phyloP scores from a whole-genome alignment of 2,797 vertebrate genomes.

The Catostomus latipinnis region DNA sequence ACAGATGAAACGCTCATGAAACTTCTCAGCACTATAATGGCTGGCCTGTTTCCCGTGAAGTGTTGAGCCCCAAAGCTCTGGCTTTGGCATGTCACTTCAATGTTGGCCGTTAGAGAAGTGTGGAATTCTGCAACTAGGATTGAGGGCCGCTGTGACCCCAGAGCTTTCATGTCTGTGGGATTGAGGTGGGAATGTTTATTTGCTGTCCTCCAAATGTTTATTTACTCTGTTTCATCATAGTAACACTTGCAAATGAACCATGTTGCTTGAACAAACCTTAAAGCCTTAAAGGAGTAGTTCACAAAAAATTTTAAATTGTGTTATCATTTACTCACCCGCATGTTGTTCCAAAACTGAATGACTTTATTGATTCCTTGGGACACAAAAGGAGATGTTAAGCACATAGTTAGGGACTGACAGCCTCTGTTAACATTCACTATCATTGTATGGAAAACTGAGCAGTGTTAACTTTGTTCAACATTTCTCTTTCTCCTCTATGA shows the following conservation, averaged over 20 bases:
- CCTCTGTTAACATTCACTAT: too few species aligned
- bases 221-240: not conserved
- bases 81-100: slow-evolving; percentile 63
- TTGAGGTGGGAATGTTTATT: not conserved
- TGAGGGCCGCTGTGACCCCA: slow-evolving; percentile 34
- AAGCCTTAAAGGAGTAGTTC: too few species aligned
- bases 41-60: slow-evolving; percentile 50
- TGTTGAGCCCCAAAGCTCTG: slow-evolving; percentile 19
- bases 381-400: too few species aligned
- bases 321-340: too few species aligned
- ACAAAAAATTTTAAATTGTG: too few species aligned
- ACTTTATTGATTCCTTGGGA: too few species aligned
- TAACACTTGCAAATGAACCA: not conserved
- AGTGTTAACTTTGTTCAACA: too few species aligned
- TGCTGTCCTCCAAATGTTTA: not conserved
- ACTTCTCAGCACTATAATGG: slow-evolving; percentile 49
- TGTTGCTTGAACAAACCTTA: too few species aligned
- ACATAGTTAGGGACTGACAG: too few species aligned
- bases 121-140: slow-evolving; percentile 69
- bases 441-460: too few species aligned
- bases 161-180: not conserved
- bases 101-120: slow-evolving; percentile 69
- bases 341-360: too few species aligned
- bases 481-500: too few species aligned
- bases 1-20: slow-evolving; percentile 51